phyloP scores from a whole-genome alignment of 2,797 vertebrate genomes.

The Eulemur mongoz region DNA sequence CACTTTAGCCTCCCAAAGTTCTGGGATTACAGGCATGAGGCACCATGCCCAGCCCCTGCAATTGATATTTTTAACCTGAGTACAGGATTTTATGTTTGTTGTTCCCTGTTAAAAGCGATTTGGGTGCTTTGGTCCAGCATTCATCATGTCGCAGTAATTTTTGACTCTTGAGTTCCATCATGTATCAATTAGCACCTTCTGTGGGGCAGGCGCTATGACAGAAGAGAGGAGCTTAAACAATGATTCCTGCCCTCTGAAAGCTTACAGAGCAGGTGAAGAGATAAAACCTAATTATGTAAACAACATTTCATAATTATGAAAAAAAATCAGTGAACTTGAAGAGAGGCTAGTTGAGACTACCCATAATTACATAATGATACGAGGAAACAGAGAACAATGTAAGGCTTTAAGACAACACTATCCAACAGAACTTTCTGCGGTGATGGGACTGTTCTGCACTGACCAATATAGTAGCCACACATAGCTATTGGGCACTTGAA shows the following conservation, averaged over 20 bases:
- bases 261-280: neutral
- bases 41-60: neutral
- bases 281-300: neutral
- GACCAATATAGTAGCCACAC: neutral
- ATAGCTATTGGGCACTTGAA: neutral
- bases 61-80: neutral
- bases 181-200: neutral
- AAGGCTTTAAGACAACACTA: neutral
- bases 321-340: neutral
- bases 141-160: constrained; percentile 5
- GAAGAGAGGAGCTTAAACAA: neutral
- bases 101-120: neutral
- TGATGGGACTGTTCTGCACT: neutral
- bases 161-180: neutral
- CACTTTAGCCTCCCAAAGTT: neutral
- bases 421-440: neutral
- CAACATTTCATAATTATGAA: neutral
- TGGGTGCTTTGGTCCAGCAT: neutral
- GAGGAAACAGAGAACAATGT: neutral
- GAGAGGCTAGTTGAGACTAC: neutral
- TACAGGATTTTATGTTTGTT: neutral
- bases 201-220: neutral
- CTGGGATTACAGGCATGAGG: neutral
- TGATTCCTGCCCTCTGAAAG: neutral
- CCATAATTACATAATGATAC: neutral